These are phyloP conservation scores for Dreissena rostriformis DNA, from an alignment of 1,140 invertebrate genomes.

Conservation along the genomic window DNA sequence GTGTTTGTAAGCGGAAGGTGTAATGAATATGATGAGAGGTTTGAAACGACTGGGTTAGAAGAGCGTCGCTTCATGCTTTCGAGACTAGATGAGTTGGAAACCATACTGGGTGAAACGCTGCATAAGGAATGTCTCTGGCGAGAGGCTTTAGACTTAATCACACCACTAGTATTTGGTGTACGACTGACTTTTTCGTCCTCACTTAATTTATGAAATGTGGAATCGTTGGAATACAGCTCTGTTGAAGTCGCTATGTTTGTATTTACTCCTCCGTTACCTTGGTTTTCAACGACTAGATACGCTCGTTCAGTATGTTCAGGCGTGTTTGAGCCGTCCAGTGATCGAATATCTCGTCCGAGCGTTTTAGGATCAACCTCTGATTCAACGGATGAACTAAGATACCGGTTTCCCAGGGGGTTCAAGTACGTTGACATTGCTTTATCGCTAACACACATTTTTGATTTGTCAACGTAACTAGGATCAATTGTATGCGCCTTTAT, in stretches of 20 bases:
- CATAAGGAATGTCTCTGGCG: conserved; percentile 13
- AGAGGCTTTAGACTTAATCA: not conserved
- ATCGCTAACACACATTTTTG: conserved; percentile 43
- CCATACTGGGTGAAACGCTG: conserved; percentile 11
- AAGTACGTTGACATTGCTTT: conserved; percentile 51
- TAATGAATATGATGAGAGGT: conserved; percentile 43
- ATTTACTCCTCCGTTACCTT: not conserved
- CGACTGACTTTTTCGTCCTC: too few species aligned
- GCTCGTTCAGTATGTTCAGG: conserved; percentile 2
- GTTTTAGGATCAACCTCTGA: conserved; percentile 12
- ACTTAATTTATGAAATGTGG: not conserved
- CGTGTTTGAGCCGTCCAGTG: not conserved
- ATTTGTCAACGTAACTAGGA: conserved; percentile 36
- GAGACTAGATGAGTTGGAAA: conserved; percentile 29
- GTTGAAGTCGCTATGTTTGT: not conserved
- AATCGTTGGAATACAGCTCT: conserved; percentile 34
- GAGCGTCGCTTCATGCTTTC: conserved; percentile 18
- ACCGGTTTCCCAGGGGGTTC: conserved; percentile 45
- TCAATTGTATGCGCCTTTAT: conserved; percentile 38
- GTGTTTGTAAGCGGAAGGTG: too few species aligned
- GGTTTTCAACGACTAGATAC: conserved; percentile 39
- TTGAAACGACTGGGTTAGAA: conserved; percentile 32
- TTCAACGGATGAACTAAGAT: conserved; percentile 28
- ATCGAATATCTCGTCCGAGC: not conserved
- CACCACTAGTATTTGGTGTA: not conserved